Conservation (phyloP, 30 jellyfish, hydroid and myxozoan species). For the Catostylus mosaicus region DNA sequence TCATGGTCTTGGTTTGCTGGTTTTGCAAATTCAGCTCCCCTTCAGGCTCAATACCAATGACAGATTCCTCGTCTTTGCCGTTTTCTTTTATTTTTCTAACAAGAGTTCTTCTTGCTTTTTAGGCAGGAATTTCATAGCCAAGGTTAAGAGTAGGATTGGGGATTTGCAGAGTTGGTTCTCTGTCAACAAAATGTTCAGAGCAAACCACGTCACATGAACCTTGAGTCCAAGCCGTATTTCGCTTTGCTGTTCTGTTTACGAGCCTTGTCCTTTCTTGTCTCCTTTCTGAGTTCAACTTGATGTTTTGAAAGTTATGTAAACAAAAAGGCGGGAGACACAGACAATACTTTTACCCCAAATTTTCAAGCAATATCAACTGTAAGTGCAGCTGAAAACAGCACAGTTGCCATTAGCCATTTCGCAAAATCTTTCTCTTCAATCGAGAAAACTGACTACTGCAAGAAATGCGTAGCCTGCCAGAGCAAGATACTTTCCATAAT, state of each 20-base stretch:
- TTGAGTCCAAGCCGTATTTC: slow-evolving; percentile 49
- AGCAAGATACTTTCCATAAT: too few relatives aligned
- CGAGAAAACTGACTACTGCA: too few relatives aligned
- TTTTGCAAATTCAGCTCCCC: neutral
- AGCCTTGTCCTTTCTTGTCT: slow-evolving; percentile 28
- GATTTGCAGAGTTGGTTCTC: slow-evolving; percentile 49
- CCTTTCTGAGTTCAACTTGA: slow-evolving; percentile 1
- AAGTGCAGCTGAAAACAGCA: slow-evolving; percentile 44
- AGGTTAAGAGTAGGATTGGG: slow-evolving; percentile 60
- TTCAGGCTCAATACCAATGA: neutral
- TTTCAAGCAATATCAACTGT: slow-evolving; percentile 28
- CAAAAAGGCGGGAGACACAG: slow-evolving; percentile 49
- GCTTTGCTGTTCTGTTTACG: slow-evolving; percentile 11
- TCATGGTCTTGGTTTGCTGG: neutral
- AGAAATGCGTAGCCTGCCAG: too few relatives aligned
- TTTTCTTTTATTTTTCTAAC: neutral
- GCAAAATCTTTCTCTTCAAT: too few relatives aligned
- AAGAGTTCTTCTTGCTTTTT: slow-evolving; percentile 51
- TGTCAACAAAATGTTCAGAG: slow-evolving; percentile 67
- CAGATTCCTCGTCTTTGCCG: neutral
- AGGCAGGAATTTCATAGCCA: slow-evolving; percentile 50
- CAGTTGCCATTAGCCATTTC: slow-evolving; percentile 52
- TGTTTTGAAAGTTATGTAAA: slow-evolving; percentile 39
- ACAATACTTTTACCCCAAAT: slow-evolving; percentile 22
- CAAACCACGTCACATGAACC: slow-evolving; percentile 69